phyloP scores from a whole-genome alignment of 2,888 invertebrate species.

The Aplocera efformata region DNA sequence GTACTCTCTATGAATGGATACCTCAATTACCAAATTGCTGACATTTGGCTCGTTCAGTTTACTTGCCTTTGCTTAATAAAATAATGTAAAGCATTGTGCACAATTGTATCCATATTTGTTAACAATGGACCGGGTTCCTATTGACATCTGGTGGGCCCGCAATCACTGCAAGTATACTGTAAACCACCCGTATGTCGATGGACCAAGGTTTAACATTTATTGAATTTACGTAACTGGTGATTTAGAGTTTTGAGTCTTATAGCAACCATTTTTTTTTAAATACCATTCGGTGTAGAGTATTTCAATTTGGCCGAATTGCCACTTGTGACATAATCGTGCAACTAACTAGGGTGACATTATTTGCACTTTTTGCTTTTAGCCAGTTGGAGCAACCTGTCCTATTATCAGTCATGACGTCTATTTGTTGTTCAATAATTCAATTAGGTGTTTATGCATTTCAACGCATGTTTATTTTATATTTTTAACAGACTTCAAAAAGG shows the following conservation, averaged over 20 bases:
- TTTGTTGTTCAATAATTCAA: neutral
- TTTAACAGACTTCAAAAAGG: too few relatives aligned
- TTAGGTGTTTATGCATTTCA: too few relatives aligned
- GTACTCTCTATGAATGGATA: conserved; percentile 43
- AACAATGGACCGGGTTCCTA: conserved; percentile 63
- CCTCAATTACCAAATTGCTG: conserved; percentile 69
- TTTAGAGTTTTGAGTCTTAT: conserved; percentile 9
- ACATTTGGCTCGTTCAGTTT: conserved; percentile 64
- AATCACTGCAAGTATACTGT: conserved; percentile 13
- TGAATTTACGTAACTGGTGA: neutral
- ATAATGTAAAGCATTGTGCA: conserved; percentile 67
- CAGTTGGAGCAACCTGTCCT: conserved; percentile 48
- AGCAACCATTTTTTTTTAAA: conserved; percentile 16
- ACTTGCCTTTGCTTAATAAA: conserved; percentile 64
- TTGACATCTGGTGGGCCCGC: conserved; percentile 62
- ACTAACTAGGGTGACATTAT: conserved; percentile 50
- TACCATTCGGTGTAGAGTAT: conserved; percentile 23
- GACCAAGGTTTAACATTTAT: conserved; percentile 9
- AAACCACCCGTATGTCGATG: conserved; percentile 1
- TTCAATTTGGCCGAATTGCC: conserved; percentile 52
- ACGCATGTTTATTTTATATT: too few relatives aligned
- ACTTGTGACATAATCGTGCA: conserved; percentile 57
- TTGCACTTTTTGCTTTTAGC: conserved; percentile 60
- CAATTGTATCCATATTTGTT: conserved; percentile 75
- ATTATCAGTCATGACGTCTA: conserved; percentile 17